Conservation (phyloP, 2,797 vertebrate species). For the Pseudochromis fuscus region DNA sequence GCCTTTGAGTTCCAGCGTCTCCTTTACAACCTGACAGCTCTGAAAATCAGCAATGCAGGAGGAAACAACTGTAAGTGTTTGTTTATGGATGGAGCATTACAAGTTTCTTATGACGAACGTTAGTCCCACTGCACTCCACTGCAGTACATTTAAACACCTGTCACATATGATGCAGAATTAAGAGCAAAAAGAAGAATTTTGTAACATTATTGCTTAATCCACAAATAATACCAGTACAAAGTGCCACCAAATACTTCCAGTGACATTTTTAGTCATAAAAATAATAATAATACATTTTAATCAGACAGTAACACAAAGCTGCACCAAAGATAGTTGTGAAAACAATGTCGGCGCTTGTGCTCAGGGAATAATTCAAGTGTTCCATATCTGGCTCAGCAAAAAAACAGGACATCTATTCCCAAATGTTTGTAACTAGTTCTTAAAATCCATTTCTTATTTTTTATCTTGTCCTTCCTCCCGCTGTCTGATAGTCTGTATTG, state of each 20-base stretch:
- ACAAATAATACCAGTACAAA: not conserved
- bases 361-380: conserved; percentile 45
- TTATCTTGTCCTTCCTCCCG: conserved; percentile 4
- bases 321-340: conserved; percentile 30
- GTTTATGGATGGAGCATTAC: conserved; percentile 1
- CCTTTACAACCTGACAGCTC: conserved; percentile 87
- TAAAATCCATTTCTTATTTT: conserved; percentile 47
- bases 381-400: conserved; percentile 40
- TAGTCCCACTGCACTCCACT: too few relatives aligned
- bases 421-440: conserved; percentile 53
- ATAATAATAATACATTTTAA: not conserved
- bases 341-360: conserved; percentile 46
- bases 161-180: too few relatives aligned
- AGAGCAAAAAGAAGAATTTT: too few relatives aligned
- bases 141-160: too few relatives aligned
- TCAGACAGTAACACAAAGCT: conserved; percentile 9
- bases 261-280: conserved; percentile 23
- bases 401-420: conserved; percentile 64
- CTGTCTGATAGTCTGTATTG: conserved; percentile 40
- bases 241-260: conserved; percentile 5
- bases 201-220: not conserved
- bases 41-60: conserved; percentile 83
- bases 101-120: too few relatives aligned
- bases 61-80: conserved; percentile 81
- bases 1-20: conserved; percentile 88